A percentile compares a stretch with the other conserved stretches of the same genome.
Evolutionary conservation across 2,888 invertebrate genomes (phyloP).

Genomic region (Polyommatus iphigenia): DNA sequence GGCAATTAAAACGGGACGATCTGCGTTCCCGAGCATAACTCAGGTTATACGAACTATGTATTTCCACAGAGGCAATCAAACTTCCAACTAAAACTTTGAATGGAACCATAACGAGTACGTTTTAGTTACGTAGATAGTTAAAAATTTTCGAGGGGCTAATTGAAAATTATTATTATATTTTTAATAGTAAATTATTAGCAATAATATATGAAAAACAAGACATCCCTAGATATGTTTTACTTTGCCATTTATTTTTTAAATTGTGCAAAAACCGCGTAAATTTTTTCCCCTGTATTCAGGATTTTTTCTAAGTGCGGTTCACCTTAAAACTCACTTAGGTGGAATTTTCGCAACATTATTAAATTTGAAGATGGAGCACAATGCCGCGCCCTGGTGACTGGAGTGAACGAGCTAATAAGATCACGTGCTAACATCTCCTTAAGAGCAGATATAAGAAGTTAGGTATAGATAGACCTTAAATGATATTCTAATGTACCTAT

Average conservation of each 20-base stretch:
- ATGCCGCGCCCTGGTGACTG: slow-evolving; percentile 32
- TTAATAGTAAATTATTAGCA: too few species aligned
- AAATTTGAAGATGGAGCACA: slow-evolving; percentile 11
- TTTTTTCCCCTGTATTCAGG: too few species aligned
- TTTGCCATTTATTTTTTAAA: background rate
- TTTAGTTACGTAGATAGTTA: too few species aligned
- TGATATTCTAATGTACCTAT: background rate
- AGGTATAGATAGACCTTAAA: background rate
- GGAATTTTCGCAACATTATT: slow-evolving; percentile 7
- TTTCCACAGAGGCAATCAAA: background rate
- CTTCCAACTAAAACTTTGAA: too few species aligned
- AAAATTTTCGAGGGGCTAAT: too few species aligned
- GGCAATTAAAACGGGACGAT: slow-evolving; percentile 22
- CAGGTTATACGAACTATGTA: background rate
- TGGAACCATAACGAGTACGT: too few species aligned
- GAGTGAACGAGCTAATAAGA: slow-evolving; percentile 57
- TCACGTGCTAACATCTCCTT: slow-evolving; percentile 58
- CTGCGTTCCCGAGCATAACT: background rate
- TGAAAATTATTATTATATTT: too few species aligned
- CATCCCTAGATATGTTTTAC: too few species aligned
- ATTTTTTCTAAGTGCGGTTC: slow-evolving; percentile 7
- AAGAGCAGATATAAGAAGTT: background rate
- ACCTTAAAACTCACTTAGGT: slow-evolving; percentile 23
- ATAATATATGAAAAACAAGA: too few species aligned
- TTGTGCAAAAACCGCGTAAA: background rate